Evolutionary conservation across 1,140 invertebrate species (phyloP).

Genomic region (Apis laboriosa): DNA sequence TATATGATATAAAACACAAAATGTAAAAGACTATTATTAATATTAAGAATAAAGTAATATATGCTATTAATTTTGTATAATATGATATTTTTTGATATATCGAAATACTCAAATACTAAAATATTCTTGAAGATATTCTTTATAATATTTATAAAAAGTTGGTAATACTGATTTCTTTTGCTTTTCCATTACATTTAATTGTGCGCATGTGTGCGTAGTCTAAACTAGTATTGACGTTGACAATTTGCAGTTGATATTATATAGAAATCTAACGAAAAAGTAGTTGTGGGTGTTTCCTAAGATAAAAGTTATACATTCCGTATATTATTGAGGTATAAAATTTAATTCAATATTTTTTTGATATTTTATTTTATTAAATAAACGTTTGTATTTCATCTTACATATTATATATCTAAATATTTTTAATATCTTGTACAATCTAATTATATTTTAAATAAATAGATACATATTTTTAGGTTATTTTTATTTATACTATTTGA

Average conservation of each 20-base stretch:
- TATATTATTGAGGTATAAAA: slow-evolving; percentile 34
- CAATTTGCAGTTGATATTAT: slow-evolving; percentile 47
- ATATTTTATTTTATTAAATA: background rate
- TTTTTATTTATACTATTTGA: background rate
- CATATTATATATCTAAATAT: background rate
- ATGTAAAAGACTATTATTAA: background rate
- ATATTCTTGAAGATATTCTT: background rate
- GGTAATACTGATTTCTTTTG: slow-evolving; percentile 24
- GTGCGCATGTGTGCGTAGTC: slow-evolving; percentile 47
- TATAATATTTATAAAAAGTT: background rate
- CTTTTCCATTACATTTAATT: slow-evolving; percentile 22
- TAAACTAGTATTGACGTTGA: slow-evolving; percentile 54
- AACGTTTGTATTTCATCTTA: background rate
- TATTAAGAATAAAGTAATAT: background rate
- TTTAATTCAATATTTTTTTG: background rate
- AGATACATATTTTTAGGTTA: slow-evolving; percentile 20
- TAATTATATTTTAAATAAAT: background rate
- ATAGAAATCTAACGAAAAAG: slow-evolving; percentile 14
- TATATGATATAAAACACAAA: background rate
- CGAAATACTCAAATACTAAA: background rate
- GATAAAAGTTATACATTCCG: slow-evolving; percentile 13
- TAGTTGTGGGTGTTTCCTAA: slow-evolving; percentile 41
- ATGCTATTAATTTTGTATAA: background rate
- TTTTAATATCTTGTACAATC: background rate
- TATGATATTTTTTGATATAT: background rate